Base-by-base conservation (phyloP, 2,888 invertebrate species). In the Chromoteleia sp. region DNA sequence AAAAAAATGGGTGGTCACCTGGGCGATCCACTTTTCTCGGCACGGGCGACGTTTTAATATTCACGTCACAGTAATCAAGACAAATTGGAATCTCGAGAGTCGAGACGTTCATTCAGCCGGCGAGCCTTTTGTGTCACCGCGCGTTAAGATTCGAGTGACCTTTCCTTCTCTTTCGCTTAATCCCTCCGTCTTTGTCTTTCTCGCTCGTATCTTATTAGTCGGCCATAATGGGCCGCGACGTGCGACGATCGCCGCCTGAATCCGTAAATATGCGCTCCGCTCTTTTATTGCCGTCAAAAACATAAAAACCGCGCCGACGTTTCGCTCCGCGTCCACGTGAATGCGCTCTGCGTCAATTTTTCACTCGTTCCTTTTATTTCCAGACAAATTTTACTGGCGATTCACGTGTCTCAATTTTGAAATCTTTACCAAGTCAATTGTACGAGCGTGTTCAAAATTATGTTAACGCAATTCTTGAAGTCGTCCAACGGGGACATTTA, bases 61-160 rank as follows among this genome's bases (percentile, higher is more conserved):
- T 89, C 89, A 86, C 85, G 88, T 88, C 89, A 88, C 87, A 87
- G 85, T 85, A 87, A 89, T 89, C 89, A 86, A 88, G 88, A 90
- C 89, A 88, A 90, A 90, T 89, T 89, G 89, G 89, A 89, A 89
- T 89, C 88, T 87, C 86, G 82, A 68, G 83, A 84, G 83, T 81
- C 54, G 75, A 63, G 74, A 74, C 78, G 78, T 82, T 82, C 78
- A 82, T 84, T 82, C 82, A 83, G 61, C 61, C 59, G 73, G 43
- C 63, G 76, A 61, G 54, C 65, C 82, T 81, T 84, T 84, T 81
- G 84, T 81, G 82, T 75, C 83, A 70, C 63, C 73, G 79, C 67
- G 68, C 52, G 70, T 56, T 12, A 61, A 68, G 77, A 81, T 79
- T 78, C 58, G 75, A 78, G 81, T 76, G 25, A 61, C 83, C 76